phyloP scores from a whole-genome alignment of 2,888 invertebrate genomes.

The Timandra comae region DNA sequence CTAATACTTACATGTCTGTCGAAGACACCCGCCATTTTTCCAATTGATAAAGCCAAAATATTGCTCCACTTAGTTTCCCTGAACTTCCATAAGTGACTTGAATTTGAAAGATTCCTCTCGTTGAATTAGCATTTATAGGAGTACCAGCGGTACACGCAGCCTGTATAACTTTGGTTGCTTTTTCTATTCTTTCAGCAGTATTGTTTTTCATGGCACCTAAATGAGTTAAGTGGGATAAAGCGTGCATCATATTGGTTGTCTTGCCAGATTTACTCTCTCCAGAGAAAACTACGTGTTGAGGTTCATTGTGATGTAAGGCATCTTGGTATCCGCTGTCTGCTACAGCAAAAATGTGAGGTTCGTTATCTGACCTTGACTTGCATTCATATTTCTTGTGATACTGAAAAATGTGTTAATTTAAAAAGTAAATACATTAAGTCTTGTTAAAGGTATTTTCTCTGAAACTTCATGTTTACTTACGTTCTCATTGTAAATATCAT shows the following conservation, averaged over 20 bases:
- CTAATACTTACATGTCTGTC: constrained; percentile 83
- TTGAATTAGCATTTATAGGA: constrained; percentile 89
- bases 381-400: constrained; percentile 86
- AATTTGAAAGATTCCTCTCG: constrained; percentile 86
- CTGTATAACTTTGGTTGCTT: constrained; percentile 83
- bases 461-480: no score
- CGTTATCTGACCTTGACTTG: constrained; percentile 92
- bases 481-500: constrained; percentile 83
- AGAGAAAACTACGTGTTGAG: constrained; percentile 90
- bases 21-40: constrained; percentile 93
- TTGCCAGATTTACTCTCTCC: constrained; percentile 96
- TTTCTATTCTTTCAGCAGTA: constrained; percentile 79
- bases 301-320: constrained; percentile 90
- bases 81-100: constrained; percentile 89
- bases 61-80: constrained; percentile 92
- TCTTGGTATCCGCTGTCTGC: constrained; percentile 94
- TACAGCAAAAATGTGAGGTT: constrained; percentile 92
- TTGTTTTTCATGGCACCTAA: constrained; percentile 86
- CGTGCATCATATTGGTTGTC: constrained; percentile 87
- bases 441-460: no score
- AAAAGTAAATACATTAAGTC: no score
- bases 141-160: constrained; percentile 91
- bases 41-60: constrained; percentile 89
- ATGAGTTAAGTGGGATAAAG: constrained; percentile 87
- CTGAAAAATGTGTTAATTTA: no score